Evolutionary conservation across 23 tunicate genomes (phyloP), one percentile per base, ranked within the genome.

Genomic region (Trididemnum nubilum): DNA sequence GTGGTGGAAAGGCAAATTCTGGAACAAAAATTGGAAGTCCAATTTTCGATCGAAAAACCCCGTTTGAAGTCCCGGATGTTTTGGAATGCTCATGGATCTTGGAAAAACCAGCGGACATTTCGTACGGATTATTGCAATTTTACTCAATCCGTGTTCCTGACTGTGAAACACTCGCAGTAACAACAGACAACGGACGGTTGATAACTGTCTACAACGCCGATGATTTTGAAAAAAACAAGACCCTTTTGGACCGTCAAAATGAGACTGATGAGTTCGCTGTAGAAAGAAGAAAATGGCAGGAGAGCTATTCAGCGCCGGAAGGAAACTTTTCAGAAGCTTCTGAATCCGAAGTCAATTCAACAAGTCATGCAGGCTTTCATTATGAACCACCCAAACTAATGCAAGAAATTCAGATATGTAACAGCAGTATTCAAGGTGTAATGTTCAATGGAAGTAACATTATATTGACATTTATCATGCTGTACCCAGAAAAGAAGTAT

Each of bases 21-120:
- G 29, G n/a, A 61, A 12, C 26, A n/a, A 61, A 21, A n/a, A 61
- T 61, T n/a, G 67, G 67, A 61, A 61, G 67, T n/a, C 67, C 67
- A 61, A 61, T 61, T 61, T 12, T 61, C 29, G 26, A 22, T 5
- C 5, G 28, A 22, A 61, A 61, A 3, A 22, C 26, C 29, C 18
- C 67, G 3, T 61, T 21, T 24, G 67, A 22, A 21, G 26, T 24
- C 26, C 67, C 67, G 5, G 12, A 44, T 7, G 12, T 44, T 44
- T 22, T 61, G 26, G 28, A 61, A 24, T 61, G 67, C 67, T 12
- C 67, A 4, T 61, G 67, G 67, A 24, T 61, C 26, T 12, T 61
- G 5, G 29, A 61, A n/a, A 61, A 61, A 61, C 67, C 67, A 12
- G 67, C 67, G 18, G 26, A 61, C n/a, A 26, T 24, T 21, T 21